Percentiles rank a stretch among this genome's conserved stretches.
These are phyloP conservation scores for Alauda arvensis DNA, from an alignment of 2,797 vertebrate genomes.

Conservation along the genomic window DNA sequence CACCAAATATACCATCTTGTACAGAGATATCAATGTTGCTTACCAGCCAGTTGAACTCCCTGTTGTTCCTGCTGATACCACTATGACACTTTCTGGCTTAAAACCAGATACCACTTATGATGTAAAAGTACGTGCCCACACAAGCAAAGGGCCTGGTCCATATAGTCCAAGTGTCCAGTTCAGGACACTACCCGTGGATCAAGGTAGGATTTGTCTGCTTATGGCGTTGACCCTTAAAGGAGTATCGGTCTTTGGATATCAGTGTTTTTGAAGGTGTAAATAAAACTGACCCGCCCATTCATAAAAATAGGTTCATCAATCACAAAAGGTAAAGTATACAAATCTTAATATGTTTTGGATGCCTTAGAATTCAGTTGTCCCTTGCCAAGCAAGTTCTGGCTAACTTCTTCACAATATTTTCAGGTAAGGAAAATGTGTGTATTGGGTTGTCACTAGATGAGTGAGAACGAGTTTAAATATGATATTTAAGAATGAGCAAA, in stretches of 20 bases:
- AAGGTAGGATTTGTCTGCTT: constrained; percentile 97
- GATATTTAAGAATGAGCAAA: constrained; percentile 37
- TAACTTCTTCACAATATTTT: constrained; percentile 56
- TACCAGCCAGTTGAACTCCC: constrained; percentile 91
- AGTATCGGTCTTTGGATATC: constrained; percentile 76
- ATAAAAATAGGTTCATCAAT: constrained; percentile 76
- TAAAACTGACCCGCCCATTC: constrained; percentile 70
- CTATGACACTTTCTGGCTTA: constrained; percentile 89
- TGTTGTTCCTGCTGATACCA: constrained; percentile 90
- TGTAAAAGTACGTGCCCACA: constrained; percentile 99
- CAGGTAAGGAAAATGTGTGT: constrained; percentile 73
- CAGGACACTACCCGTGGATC: constrained; percentile 98
- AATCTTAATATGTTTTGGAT: constrained; percentile 72
- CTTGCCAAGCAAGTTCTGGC: constrained; percentile 68
- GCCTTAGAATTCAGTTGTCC: constrained; percentile 68
- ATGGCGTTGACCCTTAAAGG: constrained; percentile 75
- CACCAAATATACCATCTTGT: constrained; percentile 91
- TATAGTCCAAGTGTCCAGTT: constrained; percentile 99
- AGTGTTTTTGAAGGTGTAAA: constrained; percentile 73
- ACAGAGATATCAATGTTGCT: constrained; percentile 97
- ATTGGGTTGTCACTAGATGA: constrained; percentile 32
- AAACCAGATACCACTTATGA: constrained; percentile 98
- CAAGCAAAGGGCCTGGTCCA: constrained; percentile 97
- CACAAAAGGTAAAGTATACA: constrained; percentile 77
- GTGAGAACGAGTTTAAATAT: constrained; percentile 25